Base-by-base conservation (phyloP, 2,113 vertebrate species). In the Microcebus murinus region DNA sequence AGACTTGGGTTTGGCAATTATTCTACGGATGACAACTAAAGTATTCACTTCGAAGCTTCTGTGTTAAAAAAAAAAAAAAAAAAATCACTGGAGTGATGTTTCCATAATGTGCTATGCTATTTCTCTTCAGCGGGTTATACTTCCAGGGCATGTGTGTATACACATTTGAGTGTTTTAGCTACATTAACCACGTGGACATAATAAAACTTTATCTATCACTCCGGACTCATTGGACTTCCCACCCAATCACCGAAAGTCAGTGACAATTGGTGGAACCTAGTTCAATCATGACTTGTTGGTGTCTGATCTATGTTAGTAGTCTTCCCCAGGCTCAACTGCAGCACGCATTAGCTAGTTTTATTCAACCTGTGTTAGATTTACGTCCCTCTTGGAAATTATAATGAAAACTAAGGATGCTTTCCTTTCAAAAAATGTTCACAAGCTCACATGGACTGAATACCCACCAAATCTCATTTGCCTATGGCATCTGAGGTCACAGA, bases 191-290 rank as follows among this genome's bases (percentile, higher is more conserved):
- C 27, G 7, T 79, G 27, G 68, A 67, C 12, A 90, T 73, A 89
- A 82, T 27, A 68, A 92, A 96, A 74, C 25, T 79, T 59, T 63
- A 70, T 67, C 36, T 7, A 34, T 29, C 70, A 39, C n/a, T 90
- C 48, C 79, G 94, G 95, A 84, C 25, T 6, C 57, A 79, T 34
- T 94, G 77, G 2, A 67, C 90, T 90, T 96, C 74, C 36, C 20
- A 80, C 9, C n/a, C 57, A 67, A 15, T 6, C n/a, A 39, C 8
- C 65, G 8, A 59, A 1, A 76, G 31, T 87, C 42, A 84, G 48
- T 87, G 39, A 93, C 18, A 84, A 71, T 55, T 80, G 29, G 83
- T 52, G 15, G 31, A 82, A 55, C 77, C 48, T 17, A 13, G 12
- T 61, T 76, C 42, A 79, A 15, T 65, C 76, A 86, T 57, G n/a